phyloP scores from a whole-genome alignment of 1,140 invertebrate genomes.

The Phortica variegata region DNA sequence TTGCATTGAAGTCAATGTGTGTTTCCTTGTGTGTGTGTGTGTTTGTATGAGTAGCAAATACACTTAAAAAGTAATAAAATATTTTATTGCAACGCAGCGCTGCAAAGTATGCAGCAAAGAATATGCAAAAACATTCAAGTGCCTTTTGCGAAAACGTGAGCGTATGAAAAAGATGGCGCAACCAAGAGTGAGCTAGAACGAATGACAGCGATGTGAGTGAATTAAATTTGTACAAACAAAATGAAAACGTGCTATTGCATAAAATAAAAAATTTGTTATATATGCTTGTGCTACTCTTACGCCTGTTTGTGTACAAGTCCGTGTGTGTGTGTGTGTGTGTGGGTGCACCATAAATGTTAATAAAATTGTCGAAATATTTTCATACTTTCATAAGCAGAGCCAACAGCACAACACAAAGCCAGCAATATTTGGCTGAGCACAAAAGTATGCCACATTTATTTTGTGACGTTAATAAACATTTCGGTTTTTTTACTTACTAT shows the following conservation, averaged over 20 bases:
- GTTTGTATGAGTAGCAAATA: slow-evolving; percentile 34
- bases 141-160: not conserved
- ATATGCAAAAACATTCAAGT: not conserved
- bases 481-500: no score
- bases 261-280: not conserved
- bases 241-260: not conserved
- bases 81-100: slow-evolving; percentile 31
- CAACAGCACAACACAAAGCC: no score
- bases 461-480: no score
- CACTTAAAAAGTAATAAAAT: slow-evolving; percentile 51
- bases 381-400: no score
- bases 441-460: no score
- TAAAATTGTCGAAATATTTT: no score
- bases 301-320: not conserved
- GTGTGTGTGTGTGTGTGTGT: not conserved
- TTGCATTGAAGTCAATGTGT: not conserved
- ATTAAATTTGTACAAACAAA: not conserved
- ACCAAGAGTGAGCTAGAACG: no score
- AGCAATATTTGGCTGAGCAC: no score
- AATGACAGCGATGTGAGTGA: no score
- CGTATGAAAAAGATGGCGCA: not conserved
- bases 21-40: not conserved
- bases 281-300: no score
- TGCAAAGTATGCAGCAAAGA: not conserved
- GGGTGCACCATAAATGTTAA: not conserved